These are phyloP conservation scores for Cyprinodon diabolis DNA, from an alignment of 2,797 vertebrate species.

Conservation along the genomic window DNA sequence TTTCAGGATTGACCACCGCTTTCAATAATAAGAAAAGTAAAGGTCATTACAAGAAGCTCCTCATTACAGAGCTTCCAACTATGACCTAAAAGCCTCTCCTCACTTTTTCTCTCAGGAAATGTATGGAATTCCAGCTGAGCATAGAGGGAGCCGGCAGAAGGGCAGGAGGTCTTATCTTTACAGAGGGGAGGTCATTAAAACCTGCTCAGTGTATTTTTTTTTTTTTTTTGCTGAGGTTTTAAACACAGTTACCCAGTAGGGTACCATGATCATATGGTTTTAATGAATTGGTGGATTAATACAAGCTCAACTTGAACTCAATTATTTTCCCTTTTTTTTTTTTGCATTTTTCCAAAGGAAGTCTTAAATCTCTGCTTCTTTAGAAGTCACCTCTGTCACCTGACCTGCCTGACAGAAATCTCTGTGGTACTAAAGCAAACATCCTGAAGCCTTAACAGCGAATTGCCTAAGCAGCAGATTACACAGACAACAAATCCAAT, in stretches of 20 bases:
- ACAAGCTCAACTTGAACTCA: conserved; percentile 7
- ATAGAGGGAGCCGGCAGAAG: conserved; percentile 56
- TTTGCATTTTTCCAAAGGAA: neutral
- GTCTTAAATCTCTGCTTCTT: conserved; percentile 20
- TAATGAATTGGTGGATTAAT: conserved; percentile 69
- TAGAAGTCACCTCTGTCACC: conserved; percentile 51
- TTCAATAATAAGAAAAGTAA: conserved; percentile 19
- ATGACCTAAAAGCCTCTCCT: conserved; percentile 45
- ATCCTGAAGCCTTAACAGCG: conserved; percentile 53
- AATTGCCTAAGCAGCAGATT: conserved; percentile 27
- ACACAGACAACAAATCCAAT: conserved; percentile 28
- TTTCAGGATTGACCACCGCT: conserved; percentile 2
- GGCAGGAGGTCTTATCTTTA: conserved; percentile 57
- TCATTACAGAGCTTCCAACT: conserved; percentile 19
- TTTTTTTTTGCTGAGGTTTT: conserved; percentile 44
- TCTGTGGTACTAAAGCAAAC: conserved; percentile 58
- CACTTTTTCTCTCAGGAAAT: conserved; percentile 64
- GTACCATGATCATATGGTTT: conserved; percentile 67
- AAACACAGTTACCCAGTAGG: conserved; percentile 19
- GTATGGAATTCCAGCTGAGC: conserved; percentile 53
- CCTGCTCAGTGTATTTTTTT: conserved; percentile 27
- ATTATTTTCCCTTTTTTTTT: neutral
- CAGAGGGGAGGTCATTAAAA: conserved; percentile 60
- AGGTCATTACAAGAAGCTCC: conserved; percentile 16
- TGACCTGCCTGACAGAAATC: conserved; percentile 72